A percentile compares a stretch with the other conserved stretches of the same genome.
phyloP scores from a whole-genome alignment of 2,113 vertebrate species.

The Gnathonemus longibarbis region DNA sequence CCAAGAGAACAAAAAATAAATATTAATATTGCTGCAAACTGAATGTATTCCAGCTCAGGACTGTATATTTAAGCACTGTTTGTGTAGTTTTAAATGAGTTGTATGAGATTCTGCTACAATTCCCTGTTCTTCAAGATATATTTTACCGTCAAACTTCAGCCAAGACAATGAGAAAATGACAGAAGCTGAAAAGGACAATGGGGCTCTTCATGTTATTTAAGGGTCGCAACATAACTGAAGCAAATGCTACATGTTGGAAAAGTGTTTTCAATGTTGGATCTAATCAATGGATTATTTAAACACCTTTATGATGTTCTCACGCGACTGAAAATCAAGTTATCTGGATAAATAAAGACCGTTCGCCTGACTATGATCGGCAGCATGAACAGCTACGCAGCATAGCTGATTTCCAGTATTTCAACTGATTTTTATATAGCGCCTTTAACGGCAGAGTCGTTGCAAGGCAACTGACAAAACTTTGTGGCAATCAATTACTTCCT shows the following conservation, averaged over 20 bases:
- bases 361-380: neutral
- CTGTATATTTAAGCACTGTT: neutral
- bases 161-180: too few species aligned
- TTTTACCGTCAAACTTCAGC: too few species aligned
- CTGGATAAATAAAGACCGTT: neutral
- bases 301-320: neutral
- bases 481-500: too few species aligned
- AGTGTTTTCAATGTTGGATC: too few species aligned
- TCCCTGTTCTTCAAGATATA: too few species aligned
- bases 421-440: too few species aligned
- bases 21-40: neutral
- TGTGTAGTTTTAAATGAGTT: neutral
- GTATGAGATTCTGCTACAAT: too few species aligned
- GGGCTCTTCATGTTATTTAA: too few species aligned
- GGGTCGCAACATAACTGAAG: too few species aligned
- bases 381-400: neutral
- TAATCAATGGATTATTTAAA: neutral
- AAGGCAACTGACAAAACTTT: neutral
- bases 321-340: neutral
- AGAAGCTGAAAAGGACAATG: too few species aligned
- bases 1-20: neutral
- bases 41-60: neutral
- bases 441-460: neutral
- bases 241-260: too few species aligned
- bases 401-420: neutral